phyloP scores from a whole-genome alignment of 2,113 vertebrate species.

The Chamaetylas fuelleborni region DNA sequence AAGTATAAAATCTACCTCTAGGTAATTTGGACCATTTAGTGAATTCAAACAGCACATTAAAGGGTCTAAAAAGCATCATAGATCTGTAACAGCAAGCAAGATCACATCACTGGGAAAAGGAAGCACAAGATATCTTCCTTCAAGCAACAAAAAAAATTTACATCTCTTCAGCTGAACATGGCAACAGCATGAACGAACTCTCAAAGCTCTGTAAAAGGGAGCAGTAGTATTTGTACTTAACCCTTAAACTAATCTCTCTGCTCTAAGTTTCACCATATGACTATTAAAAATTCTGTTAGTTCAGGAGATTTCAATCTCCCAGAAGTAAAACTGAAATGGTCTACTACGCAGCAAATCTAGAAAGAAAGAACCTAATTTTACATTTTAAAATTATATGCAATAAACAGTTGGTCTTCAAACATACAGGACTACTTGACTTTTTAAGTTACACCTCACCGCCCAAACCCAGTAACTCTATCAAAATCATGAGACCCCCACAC shows the following conservation, averaged over 20 bases:
- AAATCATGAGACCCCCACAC: rapidly evolving
- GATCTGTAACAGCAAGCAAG: not conserved
- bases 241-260: not conserved
- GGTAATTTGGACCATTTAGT: not conserved
- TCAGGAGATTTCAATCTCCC: not conserved
- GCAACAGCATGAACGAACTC: not conserved
- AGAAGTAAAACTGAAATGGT: not conserved
- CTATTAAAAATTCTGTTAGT: not conserved
- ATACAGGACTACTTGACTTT: not conserved
- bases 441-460: not conserved
- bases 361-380: not conserved
- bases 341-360: not conserved
- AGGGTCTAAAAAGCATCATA: not conserved
- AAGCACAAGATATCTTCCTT: not conserved
- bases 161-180: not conserved
- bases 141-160: not conserved
- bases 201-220: not conserved
- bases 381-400: not conserved
- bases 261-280: not conserved
- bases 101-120: not conserved
- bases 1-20: not conserved
- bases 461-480: not conserved
- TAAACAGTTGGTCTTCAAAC: not conserved
- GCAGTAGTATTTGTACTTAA: not conserved
- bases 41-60: not conserved